Base-by-base conservation (phyloP, 2,113 vertebrate species). In the Otocyon megalotis region DNA sequence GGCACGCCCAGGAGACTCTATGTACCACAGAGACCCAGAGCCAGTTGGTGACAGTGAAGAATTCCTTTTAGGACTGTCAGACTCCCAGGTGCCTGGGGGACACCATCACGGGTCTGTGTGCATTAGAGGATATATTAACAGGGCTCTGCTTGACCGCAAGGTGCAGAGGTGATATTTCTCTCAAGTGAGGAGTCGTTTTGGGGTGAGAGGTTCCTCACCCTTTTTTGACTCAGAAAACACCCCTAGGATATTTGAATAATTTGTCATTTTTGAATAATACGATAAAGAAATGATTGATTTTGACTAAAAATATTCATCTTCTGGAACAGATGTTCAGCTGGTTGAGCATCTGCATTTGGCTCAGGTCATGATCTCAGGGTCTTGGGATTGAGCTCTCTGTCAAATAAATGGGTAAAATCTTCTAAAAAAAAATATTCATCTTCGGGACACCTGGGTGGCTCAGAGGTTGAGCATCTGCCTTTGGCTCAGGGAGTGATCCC, bases 291-390 rank as follows among this genome's bases (percentile, higher is more conserved):
- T 89, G 17, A 90, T 80, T 80, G 60, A 92, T 56, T 90, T 90
- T 81, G 28, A 56, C 63, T 94, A 62, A 94, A 94, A 90, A 90
- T 86, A 89, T 80, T 54, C 58, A 86, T 72, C 48, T 91, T 82
- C 62, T 48, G 54, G 54, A 4, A 43, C 43, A 1, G n/a, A n/a
- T n/a, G 54, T 15, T 56, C 15, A 15, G 54, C 43, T 56, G 14
- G 54, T 56, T 56, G 17, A 56, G 54, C 4, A 16, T 56, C 54
- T 56, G 16, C 54, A 14, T 56, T 56, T 16, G 54, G 54, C 54
- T 56, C 54, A 17, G 54, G 54, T 56, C 54, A 56, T 56, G 16
- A 56, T 56, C 54, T 16, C 54, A 56, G 54, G 4, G 54, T 56
- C 54, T 43, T 43, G 43, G 43, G 43, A 43, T 43, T 43, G 43